Conservation (phyloP, 2,113 vertebrate species). For the Gallinago jamesoni region DNA sequence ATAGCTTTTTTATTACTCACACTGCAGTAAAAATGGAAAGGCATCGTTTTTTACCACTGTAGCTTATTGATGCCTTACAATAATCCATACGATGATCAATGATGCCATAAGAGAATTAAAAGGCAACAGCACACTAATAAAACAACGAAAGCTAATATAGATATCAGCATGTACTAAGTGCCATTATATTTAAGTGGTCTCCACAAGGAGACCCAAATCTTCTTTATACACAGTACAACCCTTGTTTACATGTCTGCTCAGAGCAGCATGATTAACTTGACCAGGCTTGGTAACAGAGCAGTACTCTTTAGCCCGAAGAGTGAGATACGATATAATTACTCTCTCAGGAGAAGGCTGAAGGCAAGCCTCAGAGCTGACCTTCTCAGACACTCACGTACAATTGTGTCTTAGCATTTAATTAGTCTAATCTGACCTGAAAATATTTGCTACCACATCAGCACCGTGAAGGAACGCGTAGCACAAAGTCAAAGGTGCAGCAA, state of each 20-base stretch:
- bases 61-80: fast-evolving
- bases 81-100: neutral
- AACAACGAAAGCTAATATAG: neutral
- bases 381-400: neutral
- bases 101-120: neutral
- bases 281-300: neutral
- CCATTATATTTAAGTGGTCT: neutral
- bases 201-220: neutral
- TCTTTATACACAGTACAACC: neutral
- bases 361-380: neutral
- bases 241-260: neutral
- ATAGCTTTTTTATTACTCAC: neutral
- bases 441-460: neutral
- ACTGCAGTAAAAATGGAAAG: neutral
- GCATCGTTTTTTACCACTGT: neutral
- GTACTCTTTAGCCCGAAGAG: neutral
- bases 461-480: fast-evolving
- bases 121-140: neutral
- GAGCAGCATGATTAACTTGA: neutral
- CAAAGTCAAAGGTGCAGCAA: neutral
- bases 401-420: neutral
- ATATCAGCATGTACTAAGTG: neutral
- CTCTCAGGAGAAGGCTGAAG: neutral
- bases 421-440: neutral
- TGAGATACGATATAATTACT: neutral